A percentile compares a stretch with the other conserved stretches of the same genome.
Evolutionary conservation across 1,140 invertebrate genomes (phyloP).

Genomic region (Drosophila athabasca): DNA sequence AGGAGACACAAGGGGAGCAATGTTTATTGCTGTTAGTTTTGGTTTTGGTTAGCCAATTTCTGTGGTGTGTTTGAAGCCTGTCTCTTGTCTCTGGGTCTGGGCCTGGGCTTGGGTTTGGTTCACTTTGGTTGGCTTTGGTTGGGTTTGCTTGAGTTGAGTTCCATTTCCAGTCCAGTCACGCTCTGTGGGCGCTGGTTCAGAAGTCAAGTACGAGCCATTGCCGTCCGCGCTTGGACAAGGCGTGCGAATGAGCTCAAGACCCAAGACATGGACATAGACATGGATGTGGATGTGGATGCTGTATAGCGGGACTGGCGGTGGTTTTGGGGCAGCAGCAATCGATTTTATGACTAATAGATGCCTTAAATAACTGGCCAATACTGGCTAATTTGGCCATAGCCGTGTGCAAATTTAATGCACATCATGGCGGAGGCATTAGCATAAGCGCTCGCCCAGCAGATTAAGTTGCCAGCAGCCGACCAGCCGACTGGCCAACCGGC

Average conservation of each 20-base stretch:
- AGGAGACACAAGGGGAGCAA: constrained; percentile 34
- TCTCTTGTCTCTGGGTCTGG: constrained; percentile 25
- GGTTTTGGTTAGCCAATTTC: constrained; percentile 73
- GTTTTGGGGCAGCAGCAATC: constrained; percentile 18
- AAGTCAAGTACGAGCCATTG: constrained; percentile 74
- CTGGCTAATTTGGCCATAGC: constrained; percentile 64
- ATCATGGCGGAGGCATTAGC: constrained; percentile 52
- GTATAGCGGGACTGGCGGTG: constrained; percentile 12
- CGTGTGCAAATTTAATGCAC: constrained; percentile 72
- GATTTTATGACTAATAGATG: constrained; percentile 78
- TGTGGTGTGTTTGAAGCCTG: constrained; percentile 51
- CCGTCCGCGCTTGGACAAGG: constrained; percentile 60
- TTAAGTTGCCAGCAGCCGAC: constrained; percentile 61
- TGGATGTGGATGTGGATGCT: constrained; percentile 13
- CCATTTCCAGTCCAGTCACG: constrained; percentile 72
- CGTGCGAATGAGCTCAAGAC: constrained; percentile 72
- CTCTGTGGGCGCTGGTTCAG: constrained; percentile 78
- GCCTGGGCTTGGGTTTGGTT: constrained; percentile 28
- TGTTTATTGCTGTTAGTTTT: constrained; percentile 75
- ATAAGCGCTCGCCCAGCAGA: constrained; percentile 50
- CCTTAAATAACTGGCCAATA: constrained; percentile 72
- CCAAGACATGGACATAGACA: neutral
- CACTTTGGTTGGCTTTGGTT: neutral
- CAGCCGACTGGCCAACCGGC: neutral
- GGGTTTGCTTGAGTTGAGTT: constrained; percentile 18